These are phyloP conservation scores for Rattus rattus DNA, from an alignment of 2,113 vertebrate genomes.

Conservation along the genomic window DNA sequence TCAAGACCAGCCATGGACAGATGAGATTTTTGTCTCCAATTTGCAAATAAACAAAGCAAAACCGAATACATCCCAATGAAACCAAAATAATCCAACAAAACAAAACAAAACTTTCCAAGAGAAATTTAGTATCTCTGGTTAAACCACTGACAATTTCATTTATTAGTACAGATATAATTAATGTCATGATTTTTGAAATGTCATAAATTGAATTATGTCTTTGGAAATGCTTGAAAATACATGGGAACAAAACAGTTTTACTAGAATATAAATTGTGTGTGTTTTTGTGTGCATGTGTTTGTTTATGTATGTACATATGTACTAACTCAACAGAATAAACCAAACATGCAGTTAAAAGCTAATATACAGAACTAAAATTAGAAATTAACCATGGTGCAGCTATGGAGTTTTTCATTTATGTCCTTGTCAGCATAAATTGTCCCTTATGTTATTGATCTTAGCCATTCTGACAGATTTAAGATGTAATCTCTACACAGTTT, in stretches of 20 bases:
- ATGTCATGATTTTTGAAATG: background rate
- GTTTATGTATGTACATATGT: background rate
- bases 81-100: background rate
- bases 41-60: background rate
- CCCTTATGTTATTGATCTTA: background rate
- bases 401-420: background rate
- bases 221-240: background rate
- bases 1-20: background rate
- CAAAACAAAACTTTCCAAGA: background rate
- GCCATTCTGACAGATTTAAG: background rate
- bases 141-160: background rate
- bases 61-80: background rate
- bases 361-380: background rate
- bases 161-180: background rate
- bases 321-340: background rate
- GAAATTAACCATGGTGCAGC: background rate
- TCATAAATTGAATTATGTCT: background rate
- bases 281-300: background rate
- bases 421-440: background rate
- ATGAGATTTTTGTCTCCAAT: background rate
- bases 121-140: background rate
- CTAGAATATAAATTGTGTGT: background rate
- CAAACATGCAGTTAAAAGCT: background rate
- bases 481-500: background rate
- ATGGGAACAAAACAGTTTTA: background rate